These are phyloP conservation scores for Cathartes aura DNA, from an alignment of 2,113 vertebrate species.

Conservation along the genomic window DNA sequence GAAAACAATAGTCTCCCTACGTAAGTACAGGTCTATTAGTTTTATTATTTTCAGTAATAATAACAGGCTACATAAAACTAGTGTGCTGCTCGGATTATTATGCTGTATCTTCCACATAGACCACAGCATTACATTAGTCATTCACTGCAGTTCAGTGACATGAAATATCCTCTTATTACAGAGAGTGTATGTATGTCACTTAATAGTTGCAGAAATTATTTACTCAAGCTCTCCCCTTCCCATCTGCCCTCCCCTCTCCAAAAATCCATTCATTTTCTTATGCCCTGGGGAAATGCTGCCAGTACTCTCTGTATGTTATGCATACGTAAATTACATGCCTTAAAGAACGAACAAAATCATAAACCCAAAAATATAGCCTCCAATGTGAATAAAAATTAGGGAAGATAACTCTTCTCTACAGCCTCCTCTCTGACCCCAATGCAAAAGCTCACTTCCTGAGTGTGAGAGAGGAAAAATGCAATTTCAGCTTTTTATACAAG, in stretches of 20 bases:
- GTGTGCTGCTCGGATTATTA: conserved; percentile 15
- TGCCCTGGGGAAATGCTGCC: neutral
- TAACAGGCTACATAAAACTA: conserved; percentile 25
- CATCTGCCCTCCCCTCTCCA: neutral
- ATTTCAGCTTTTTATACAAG: conserved; percentile 57
- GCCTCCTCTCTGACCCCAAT: conserved; percentile 9
- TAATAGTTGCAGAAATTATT: conserved; percentile 39
- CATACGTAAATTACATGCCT: neutral
- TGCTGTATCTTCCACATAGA: neutral
- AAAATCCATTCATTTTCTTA: conserved; percentile 26
- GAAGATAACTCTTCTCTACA: conserved; percentile 39
- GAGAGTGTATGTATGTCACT: neutral
- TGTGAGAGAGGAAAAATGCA: conserved; percentile 41
- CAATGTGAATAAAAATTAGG: conserved; percentile 53
- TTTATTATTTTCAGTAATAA: conserved; percentile 61
- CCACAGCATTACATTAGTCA: neutral
- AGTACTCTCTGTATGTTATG: neutral
- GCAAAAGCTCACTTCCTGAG: neutral
- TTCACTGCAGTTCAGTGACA: conserved; percentile 43
- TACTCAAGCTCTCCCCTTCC: neutral
- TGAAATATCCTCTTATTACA: conserved; percentile 56
- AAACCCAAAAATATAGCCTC: conserved; percentile 21
- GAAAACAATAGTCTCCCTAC: neutral
- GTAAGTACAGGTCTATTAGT: conserved; percentile 22
- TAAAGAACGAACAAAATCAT: conserved; percentile 49